phyloP scores from a whole-genome alignment of 23 tunicate genomes.

The Trididemnum nubilum region DNA sequence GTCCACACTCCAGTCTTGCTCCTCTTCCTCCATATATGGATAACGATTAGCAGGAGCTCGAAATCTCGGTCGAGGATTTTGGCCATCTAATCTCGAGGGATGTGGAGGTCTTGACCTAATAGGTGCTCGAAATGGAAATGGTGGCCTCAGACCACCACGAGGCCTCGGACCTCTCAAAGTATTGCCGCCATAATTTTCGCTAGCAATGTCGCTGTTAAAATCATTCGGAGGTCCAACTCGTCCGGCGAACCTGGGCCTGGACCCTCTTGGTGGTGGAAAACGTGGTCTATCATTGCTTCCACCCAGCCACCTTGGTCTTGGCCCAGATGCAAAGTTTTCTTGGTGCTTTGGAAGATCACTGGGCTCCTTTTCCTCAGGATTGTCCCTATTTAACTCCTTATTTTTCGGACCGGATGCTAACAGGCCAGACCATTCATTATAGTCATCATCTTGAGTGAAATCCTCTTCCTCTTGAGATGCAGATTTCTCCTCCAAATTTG shows the following conservation, averaged over 20 bases:
- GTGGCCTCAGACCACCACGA: neutral
- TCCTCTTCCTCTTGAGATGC: neutral
- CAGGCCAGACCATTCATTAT: neutral
- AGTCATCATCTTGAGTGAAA: neutral
- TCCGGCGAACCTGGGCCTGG: conserved; percentile 9
- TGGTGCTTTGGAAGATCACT: neutral
- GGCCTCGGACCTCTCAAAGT: neutral
- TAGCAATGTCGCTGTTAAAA: neutral
- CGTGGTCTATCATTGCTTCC: neutral
- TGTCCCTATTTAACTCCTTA: neutral
- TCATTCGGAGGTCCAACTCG: neutral
- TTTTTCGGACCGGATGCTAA: neutral
- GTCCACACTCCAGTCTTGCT: neutral
- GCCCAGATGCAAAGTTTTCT: too few species aligned
- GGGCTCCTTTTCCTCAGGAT: neutral
- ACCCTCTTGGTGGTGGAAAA: conserved; percentile 13
- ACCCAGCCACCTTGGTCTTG: too few species aligned
- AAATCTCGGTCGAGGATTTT: neutral
- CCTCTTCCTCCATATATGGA: neutral
- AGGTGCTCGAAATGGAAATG: conserved; percentile 10
- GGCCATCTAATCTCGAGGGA: neutral
- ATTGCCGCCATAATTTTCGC: too few species aligned
- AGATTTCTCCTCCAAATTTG: neutral
- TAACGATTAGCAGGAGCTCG: neutral
- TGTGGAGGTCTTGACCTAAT: neutral